Evolutionary conservation across 2,113 vertebrate species (phyloP), one percentile per base, ranked within the genome.

Genomic region (Pundamilia nyererei): DNA sequence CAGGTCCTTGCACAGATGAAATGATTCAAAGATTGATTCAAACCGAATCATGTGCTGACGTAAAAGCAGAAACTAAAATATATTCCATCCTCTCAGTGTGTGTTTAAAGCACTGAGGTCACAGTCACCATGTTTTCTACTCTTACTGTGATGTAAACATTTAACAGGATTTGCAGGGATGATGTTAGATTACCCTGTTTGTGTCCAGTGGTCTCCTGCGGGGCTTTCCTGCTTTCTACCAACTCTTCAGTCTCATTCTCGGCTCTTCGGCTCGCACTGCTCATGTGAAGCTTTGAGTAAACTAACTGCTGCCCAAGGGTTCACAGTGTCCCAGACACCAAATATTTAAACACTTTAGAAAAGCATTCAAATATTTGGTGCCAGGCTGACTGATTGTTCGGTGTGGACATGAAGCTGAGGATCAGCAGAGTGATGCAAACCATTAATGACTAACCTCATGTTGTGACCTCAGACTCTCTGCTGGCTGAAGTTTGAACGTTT

Each of bases 11-110:
- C 55, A 54, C 26, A 60, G 54, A 80, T 38, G 14, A 72, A 84
- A 38, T 82, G 86, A 88, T 77, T 80, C 81, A 80, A 81, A 7
- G 85, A 56, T 14, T 5, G 54, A 56, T 56, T 56, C 54, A 80
- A 21, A 24, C 40, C 1, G 49, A 72, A 45, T 68, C 11, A 7
- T 7, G 2, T 3, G 3, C 60, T 49, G 65, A 70, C 1, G 15
- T 31, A 49, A 56, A 70, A 38, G 51, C 29, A 21, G 31, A 54
- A 86, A 24, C 12, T 14, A 55, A 24, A 55, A 55, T 15, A 29
- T 17, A 29, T 47, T 75, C 0, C 24, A 47, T 3, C 24, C 24
- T 75, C 3, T 45, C n/a, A 4, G 24, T 75, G 0, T 72, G 21
- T 75, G 24, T 47, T 11, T 29, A 26, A 17, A 75, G 14, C 21